Conservation (phyloP, 2,888 invertebrate species). For the Acleris laterana region DNA sequence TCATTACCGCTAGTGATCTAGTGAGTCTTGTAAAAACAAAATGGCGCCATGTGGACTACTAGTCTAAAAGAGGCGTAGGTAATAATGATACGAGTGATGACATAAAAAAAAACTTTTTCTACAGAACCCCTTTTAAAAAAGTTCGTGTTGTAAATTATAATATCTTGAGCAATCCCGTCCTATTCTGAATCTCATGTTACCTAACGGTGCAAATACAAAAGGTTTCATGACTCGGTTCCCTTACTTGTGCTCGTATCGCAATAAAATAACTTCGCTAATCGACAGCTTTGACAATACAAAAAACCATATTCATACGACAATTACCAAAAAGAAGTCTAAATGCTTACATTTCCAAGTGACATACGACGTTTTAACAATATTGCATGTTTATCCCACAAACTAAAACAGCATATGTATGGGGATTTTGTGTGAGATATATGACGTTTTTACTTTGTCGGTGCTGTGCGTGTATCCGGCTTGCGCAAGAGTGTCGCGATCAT, state of each 20-base stretch:
- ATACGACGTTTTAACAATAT: too few species aligned
- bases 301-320: slow-evolving; percentile 6
- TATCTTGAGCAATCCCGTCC: too few species aligned
- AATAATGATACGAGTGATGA: too few species aligned
- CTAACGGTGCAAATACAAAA: not conserved
- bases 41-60: too few species aligned
- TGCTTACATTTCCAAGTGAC: too few species aligned
- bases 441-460: not conserved
- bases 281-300: slow-evolving; percentile 16
- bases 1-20: too few species aligned
- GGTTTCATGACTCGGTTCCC: slow-evolving; percentile 9
- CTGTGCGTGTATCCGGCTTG: slow-evolving; percentile 62
- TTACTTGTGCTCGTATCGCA: not conserved
- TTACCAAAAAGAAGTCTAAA: not conserved
- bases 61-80: too few species aligned
- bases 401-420: slow-evolving; percentile 9
- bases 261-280: slow-evolving; percentile 24
- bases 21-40: too few species aligned
- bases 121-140: too few species aligned
- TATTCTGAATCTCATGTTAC: not conserved
- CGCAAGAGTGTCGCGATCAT: slow-evolving; percentile 55
- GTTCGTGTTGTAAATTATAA: too few species aligned
- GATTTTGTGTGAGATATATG: slow-evolving; percentile 8
- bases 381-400: not conserved
- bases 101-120: too few species aligned